Evolutionary conservation across 2,888 invertebrate species (phyloP).

Genomic region (Clusia tigrina): DNA sequence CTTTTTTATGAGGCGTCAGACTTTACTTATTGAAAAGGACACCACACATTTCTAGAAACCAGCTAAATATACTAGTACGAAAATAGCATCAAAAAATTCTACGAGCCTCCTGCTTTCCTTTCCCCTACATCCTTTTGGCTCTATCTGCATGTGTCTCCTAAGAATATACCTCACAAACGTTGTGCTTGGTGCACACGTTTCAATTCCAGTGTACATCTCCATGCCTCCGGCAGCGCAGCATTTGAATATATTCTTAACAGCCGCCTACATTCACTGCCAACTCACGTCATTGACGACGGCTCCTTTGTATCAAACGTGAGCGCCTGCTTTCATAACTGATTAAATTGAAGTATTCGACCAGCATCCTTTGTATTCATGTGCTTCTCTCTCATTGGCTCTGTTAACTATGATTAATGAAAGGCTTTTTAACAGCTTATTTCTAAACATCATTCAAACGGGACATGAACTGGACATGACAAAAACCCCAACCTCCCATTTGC

Average conservation of each 20-base stretch:
- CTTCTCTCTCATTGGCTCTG: background rate
- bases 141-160: no score
- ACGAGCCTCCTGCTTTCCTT: background rate
- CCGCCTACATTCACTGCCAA: background rate
- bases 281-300: background rate
- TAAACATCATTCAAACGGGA: background rate
- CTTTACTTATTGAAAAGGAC: background rate
- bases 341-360: background rate
- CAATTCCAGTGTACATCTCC: no score
- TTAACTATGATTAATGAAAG: constrained; percentile 8
- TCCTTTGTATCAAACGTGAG: no score
- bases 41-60: background rate
- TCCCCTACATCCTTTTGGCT: background rate
- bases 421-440: constrained; percentile 5
- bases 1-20: no score
- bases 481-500: background rate
- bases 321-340: background rate
- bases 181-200: no score
- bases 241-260: no score
- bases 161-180: no score
- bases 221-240: no score
- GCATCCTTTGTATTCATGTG: constrained; percentile 7
- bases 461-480: background rate
- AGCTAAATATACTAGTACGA: background rate
- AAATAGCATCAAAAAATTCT: no score